Base-by-base conservation (phyloP, 2,797 vertebrate species). In the Poliocrania exsul region DNA sequence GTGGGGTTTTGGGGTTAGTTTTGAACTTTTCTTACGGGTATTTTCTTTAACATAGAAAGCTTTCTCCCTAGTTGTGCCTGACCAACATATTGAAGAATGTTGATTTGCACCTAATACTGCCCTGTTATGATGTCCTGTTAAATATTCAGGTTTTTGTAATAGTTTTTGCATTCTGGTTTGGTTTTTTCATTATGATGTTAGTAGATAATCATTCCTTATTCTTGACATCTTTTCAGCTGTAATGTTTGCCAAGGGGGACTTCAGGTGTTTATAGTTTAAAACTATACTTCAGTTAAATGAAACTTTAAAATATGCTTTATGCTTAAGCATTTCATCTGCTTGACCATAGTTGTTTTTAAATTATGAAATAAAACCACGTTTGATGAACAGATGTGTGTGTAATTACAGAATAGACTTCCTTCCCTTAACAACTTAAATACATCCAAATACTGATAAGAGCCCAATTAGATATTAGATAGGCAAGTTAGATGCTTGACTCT, bases 391-490 rank as follows among this genome's bases (percentile, higher is more conserved):
- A 65, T 86, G 61, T 84, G 23, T 81, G 44, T 93, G 35, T 91
- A 83, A 75, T 88, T 90, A 81, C 58, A 37, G 62, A 88, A 86
- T 14, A 78, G 19, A 29, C n/a, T 81, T 67, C 69, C 51, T 85
- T 20, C 26, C n/a, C 54, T 57, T 72, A 86, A 86, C 66, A 70
- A 75, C 84, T 88, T 66, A 79, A 94, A 72, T 94, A 69, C 53
- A 51, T 62, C 70, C 40, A 83, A 91, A 86, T 75, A 85, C 50
- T 92, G 91, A 94, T 96, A 95, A 95, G 77, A 75, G 62, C 65
- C 77, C 80, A 84, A 84, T 96, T 95, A 96, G 95, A 88, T 86
- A 84, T 84, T 91, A 95, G 91, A 92, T 87, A 77, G 37, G 8
- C 70, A 75, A 79, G 84, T 87, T 79, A 64, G 62, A 73, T 93